Percentiles rank a stretch among this genome's conserved stretches.
Conservation (phyloP, 2,113 vertebrate genomes). For the Promerops cafer region DNA sequence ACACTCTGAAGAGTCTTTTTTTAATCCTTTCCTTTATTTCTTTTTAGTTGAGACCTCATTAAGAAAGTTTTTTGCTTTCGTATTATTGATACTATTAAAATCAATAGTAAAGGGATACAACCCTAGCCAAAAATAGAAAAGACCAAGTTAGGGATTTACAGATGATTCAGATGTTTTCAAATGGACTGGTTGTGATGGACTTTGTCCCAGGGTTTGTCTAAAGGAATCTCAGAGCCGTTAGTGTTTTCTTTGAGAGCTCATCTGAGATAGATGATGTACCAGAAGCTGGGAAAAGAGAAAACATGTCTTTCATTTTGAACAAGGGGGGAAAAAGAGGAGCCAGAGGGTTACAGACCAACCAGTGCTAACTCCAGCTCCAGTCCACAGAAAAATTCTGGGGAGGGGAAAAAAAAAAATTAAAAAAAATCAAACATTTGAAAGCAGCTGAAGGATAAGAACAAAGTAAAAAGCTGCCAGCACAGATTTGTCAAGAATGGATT, state of each 20-base stretch:
- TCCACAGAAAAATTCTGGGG: not conserved
- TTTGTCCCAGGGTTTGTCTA: not conserved
- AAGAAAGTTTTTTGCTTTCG: not conserved
- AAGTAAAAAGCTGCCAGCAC: slow-evolving; percentile 2
- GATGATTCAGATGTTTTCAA: not conserved
- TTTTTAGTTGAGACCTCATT: not conserved
- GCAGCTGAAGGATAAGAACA: slow-evolving; percentile 17
- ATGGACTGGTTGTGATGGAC: not conserved
- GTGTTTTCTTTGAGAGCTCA: not conserved
- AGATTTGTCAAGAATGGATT: slow-evolving; percentile 1
- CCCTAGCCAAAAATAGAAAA: not conserved
- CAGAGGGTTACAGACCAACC: not conserved
- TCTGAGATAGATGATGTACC: not conserved
- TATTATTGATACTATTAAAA: not conserved
- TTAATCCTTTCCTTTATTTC: not conserved
- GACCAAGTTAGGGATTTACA: not conserved
- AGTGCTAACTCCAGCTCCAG: not conserved
- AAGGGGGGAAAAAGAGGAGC: not conserved
- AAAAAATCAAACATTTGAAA: not conserved
- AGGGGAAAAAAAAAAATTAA: not conserved
- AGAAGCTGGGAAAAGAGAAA: not conserved
- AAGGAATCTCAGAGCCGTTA: not conserved
- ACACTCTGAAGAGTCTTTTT: not conserved
- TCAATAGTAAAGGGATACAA: not conserved
- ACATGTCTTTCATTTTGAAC: not conserved